Percentiles rank a stretch among this genome's conserved stretches.
Conservation (phyloP, 2,888 invertebrate genomes). For the Lochmaea crataegi region DNA sequence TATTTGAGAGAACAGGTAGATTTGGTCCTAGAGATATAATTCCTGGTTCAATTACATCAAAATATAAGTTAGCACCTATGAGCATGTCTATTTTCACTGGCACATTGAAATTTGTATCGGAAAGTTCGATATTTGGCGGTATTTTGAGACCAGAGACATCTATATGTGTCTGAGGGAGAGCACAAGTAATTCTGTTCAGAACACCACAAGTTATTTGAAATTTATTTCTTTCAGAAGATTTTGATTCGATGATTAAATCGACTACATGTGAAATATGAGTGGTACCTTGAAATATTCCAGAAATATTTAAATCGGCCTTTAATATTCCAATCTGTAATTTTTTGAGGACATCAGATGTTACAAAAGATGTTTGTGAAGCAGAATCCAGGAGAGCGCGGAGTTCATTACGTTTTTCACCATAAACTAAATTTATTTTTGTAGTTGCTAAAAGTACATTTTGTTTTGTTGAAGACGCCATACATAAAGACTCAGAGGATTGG, state of each 20-base stretch:
- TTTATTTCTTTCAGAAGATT: no score
- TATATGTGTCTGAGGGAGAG: background rate
- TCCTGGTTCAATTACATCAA: background rate
- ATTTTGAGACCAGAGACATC: background rate
- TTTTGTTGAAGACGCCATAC: no score
- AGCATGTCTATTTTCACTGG: no score
- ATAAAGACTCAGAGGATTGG: no score
- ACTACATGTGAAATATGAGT: no score
- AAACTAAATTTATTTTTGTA: no score
- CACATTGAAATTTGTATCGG: no score
- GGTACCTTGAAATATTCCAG: no score
- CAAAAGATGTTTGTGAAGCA: background rate
- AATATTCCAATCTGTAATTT: background rate
- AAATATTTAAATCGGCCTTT: background rate
- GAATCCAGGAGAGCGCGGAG: background rate
- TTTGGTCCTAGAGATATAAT: slow-evolving; percentile 1
- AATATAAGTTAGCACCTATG: no score
- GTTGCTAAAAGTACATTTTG: no score
- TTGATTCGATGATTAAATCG: no score
- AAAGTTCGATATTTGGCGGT: background rate
- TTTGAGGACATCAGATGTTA: background rate
- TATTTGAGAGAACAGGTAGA: background rate
- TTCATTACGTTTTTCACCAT: background rate
- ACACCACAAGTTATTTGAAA: background rate
- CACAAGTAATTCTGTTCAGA: background rate